Base-by-base conservation (phyloP, 2,113 vertebrate species). In the Nasalis larvatus region DNA sequence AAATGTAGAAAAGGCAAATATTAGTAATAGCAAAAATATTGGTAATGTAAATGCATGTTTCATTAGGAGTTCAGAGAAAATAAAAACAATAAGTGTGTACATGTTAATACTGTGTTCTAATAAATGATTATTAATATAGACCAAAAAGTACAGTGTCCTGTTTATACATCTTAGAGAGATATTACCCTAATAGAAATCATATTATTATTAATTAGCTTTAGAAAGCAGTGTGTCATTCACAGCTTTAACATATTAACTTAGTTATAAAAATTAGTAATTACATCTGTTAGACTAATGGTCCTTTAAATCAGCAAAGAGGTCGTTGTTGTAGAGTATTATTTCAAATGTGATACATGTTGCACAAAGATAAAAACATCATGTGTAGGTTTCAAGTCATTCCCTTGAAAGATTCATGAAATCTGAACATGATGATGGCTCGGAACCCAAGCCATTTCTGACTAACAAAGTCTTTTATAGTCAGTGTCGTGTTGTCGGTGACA, bases 191-290 rank as follows among this genome's bases (percentile, higher is more conserved):
- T 84, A 91, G 10, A 78, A 97, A 58, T 81, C 0, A 42, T 45
- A 95, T 97, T 95, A 77, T 45, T 95, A 78, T 74, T 88, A 97
- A 69, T 84, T 97, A 95, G 78, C 73, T 80, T 23, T 63, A 91
- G 86, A 89, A 96, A 94, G 58, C 32, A 96, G 86, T 69, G 60
- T 96, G 69, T 83, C 93, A 93, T 93, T 96, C 47, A 83, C 45
- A 94, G 78, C 6, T 87, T 94, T 89, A 97, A 54, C 52, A 97
- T 94, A 96, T 94, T 45, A 94, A 68, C 69, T 97, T 69, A 73
- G 77, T 89, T 96, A 96, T 97, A 97, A 98, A 98, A 98, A 95
- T 97, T 66, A 98, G 60, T 98, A 98, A 98, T 97, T 97, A 96
- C 2, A 85, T 47, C 45, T 94, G 47, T 96, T 93, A 96, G 96